Base-by-base conservation (phyloP, 2,888 invertebrate genomes). In the Chrysina gloriosa region DNA sequence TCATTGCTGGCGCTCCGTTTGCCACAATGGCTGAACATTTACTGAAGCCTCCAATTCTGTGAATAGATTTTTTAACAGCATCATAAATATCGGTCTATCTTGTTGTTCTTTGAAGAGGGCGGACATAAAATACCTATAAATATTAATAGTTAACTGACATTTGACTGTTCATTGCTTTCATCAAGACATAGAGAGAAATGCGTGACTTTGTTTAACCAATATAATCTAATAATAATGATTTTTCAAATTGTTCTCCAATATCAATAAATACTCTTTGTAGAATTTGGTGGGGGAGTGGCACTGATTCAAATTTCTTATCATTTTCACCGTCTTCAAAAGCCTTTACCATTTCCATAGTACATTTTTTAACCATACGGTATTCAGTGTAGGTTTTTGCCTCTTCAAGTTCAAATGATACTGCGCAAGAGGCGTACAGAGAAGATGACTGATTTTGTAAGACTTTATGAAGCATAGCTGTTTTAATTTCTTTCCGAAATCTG, bases 241-340 rank as follows among this genome's bases (percentile, higher is more conserved):
- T 50, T 50, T 31, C 50, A 21, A 64, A 9, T 48, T 50, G 36
- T 29, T 64, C 34, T 11, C 50, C 36, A 19, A 50, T 42, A 7
- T 9, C 42, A 42, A 16, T 14, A 16, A 16, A 14, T 16, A n/a
- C 14, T 54, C 65, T 16, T 23, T 69, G 58, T 50, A 70, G 61
- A 58, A 69, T 69, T 66, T 70, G 69, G 54, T 67, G 61, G 25
- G 68, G 65, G 68, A 72, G 68, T 45, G 63, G 16, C 34, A 72
- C 63, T 48, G 61, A 47, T 65, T 70, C 64, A 48, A 72, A 69
- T 64, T 70, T 67, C 27, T 69, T 54, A 23, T 65, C 61, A 29
- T 69, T 68, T 66, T 65, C 63, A 42, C 25, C 52, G 56, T 68
- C 69, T 48, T 64, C 61, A 67, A 70, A 67, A 47, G 64, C 63